Conservation (phyloP, 1,140 invertebrate species). For the Cotesia vestalis region DNA sequence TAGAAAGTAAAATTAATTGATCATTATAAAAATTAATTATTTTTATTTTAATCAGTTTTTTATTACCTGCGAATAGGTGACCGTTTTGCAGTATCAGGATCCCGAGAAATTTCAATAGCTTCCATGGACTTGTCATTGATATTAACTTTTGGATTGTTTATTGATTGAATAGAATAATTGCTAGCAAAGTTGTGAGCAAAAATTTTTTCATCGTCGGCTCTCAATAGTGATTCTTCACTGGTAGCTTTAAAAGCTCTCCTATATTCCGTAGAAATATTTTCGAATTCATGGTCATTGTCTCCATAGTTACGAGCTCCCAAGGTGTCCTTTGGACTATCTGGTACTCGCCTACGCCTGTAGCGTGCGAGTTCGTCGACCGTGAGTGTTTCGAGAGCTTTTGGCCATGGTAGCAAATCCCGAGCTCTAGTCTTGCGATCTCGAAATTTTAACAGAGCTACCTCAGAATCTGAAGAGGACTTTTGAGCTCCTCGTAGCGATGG, state of each 20-base stretch:
- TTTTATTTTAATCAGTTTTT: slow-evolving; percentile 8
- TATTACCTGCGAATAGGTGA: slow-evolving; percentile 43
- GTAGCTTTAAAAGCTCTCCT: slow-evolving; percentile 51
- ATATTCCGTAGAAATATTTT: slow-evolving; percentile 55
- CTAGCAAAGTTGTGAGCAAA: not conserved
- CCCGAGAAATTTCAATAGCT: slow-evolving; percentile 36
- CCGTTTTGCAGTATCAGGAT: slow-evolving; percentile 33
- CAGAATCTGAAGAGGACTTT: slow-evolving; percentile 58
- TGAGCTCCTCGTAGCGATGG: slow-evolving; percentile 28
- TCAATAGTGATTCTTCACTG: slow-evolving; percentile 48
- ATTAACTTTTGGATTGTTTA: not conserved
- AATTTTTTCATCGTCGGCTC: slow-evolving; percentile 1
- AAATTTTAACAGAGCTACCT: slow-evolving; percentile 54
- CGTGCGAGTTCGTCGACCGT: slow-evolving; percentile 68
- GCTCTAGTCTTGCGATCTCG: slow-evolving; percentile 46
- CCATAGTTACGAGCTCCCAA: slow-evolving; percentile 41
- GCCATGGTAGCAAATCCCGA: slow-evolving; percentile 52
- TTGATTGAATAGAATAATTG: not conserved
- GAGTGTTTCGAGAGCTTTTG: slow-evolving; percentile 62
- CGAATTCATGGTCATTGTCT: slow-evolving; percentile 36
- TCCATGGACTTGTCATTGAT: slow-evolving; percentile 43
- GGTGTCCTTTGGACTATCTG: slow-evolving; percentile 55
- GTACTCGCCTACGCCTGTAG: slow-evolving; percentile 63
- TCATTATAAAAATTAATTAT: not conserved
- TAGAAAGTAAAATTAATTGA: slow-evolving; percentile 14